phyloP scores from a whole-genome alignment of 2,113 vertebrate species.

The Eclectus roratus region DNA sequence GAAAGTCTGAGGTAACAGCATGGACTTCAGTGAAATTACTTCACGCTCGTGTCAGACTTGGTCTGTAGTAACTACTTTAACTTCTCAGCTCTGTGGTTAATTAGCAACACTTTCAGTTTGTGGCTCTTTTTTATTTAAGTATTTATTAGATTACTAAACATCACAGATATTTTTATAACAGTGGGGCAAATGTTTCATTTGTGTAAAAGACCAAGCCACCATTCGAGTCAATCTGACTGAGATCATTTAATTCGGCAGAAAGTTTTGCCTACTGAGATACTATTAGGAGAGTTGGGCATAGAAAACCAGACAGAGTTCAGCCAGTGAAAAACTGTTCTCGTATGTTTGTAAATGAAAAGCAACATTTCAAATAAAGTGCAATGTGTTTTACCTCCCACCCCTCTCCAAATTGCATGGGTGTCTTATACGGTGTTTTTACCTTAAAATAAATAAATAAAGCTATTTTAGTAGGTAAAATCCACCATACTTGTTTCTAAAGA shows the following conservation, averaged over 20 bases:
- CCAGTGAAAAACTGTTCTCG: not conserved
- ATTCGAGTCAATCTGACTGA: not conserved
- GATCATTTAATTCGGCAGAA: not conserved
- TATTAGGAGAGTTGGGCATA: not conserved
- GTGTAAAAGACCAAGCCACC: not conserved
- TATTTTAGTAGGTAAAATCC: not conserved
- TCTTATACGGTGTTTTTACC: not conserved
- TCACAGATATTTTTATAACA: not conserved
- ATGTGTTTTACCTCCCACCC: not conserved
- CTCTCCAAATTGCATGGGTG: not conserved
- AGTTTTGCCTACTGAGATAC: not conserved
- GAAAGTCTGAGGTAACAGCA: not conserved
- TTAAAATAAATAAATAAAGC: not conserved
- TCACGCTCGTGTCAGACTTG: not conserved
- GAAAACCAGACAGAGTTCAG: not conserved
- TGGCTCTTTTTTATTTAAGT: not conserved
- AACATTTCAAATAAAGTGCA: not conserved
- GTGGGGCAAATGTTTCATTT: not conserved
- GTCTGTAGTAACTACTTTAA: not conserved
- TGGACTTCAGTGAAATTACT: not conserved
- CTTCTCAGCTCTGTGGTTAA: constrained; percentile 24
- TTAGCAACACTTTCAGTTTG: not conserved
- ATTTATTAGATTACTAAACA: constrained; percentile 35
- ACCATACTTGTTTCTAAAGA: not conserved
- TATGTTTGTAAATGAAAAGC: not conserved